Evolutionary conservation across 2,113 vertebrate species (phyloP).

Genomic region (Calyptommatus sinebrachiatus): DNA sequence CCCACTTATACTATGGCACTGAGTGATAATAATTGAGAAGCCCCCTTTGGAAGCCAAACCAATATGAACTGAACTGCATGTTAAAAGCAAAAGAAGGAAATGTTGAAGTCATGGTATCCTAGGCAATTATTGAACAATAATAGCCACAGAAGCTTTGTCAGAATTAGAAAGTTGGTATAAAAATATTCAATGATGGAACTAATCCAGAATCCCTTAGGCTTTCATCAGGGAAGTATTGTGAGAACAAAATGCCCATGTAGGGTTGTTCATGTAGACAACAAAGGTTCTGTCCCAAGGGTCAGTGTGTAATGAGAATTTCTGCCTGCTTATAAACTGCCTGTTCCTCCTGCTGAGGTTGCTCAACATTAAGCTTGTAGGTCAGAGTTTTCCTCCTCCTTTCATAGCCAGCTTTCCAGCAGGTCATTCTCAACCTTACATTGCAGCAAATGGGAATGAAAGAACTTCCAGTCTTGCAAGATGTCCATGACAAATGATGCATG

Average conservation of each 20-base stretch:
- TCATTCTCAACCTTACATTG: neutral
- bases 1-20: neutral
- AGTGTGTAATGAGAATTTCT: constrained; percentile 36
- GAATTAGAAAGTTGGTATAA: no score
- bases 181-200: neutral
- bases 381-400: constrained; percentile 11
- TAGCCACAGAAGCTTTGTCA: no score
- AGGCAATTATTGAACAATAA: no score
- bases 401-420: constrained; percentile 10
- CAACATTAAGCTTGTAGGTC: neutral
- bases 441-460: neutral
- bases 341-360: neutral
- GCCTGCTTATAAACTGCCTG: constrained; percentile 4
- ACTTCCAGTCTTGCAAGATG: neutral
- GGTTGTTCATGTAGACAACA: constrained; percentile 30
- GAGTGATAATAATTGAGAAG: neutral
- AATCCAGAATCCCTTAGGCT: neutral
- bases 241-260: constrained; percentile 49
- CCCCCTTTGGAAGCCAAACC: neutral
- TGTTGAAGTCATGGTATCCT: neutral
- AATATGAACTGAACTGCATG: neutral
- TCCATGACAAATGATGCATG: neutral
- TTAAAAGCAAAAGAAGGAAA: neutral
- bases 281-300: constrained; percentile 15
- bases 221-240: constrained; percentile 27